Evolutionary conservation across 2,888 invertebrate genomes (phyloP), one percentile per base, ranked within the genome.

Genomic region (Drosophila nr. perissopoda): DNA sequence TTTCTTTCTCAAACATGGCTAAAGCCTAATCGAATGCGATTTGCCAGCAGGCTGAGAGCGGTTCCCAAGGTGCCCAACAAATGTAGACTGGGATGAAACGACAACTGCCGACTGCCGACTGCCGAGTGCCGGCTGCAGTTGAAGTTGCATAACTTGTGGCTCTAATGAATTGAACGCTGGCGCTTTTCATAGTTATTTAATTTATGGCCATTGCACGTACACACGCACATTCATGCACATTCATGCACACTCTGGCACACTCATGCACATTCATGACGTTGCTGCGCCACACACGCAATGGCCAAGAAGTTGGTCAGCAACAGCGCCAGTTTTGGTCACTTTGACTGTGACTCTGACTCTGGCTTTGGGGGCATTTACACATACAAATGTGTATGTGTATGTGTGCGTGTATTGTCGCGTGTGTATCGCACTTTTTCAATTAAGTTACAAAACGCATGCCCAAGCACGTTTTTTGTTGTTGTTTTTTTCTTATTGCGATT

Each of bases 341-440:
- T 79, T 64, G 73, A 77, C 78, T 81, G 42, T 72, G 81, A 74
- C 78, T 81, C 61, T 69, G 71, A 53, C 68, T 72, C 13, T 68
- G 64, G 52, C 68, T 73, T 51, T 56, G 46, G 25, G 29, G 79
- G 70, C 54, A 27, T 36, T 0, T 38, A 29, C 13, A 38, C 46
- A 29, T n/a, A 13, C 8, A 29, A 10, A 8, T 56, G 27, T 38
- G 16, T 56, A 10, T 54, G 10, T 54, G 53, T 27, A 10, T 27
- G 65, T 71, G 67, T 82, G 72, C 66, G 66, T 83, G 64, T 68
- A 67, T 68, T 85, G 83, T 81, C 88, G 88, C 88, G 88, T 88
- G 88, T 89, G 81, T 89, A 78, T 87, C 85, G 85, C 89, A 86
- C 86, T 90, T 87, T 90, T 88, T 87, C 88, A 88, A 87, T 87